Base-by-base conservation (phyloP, 2,113 vertebrate genomes). In the Uropsilus gracilis region DNA sequence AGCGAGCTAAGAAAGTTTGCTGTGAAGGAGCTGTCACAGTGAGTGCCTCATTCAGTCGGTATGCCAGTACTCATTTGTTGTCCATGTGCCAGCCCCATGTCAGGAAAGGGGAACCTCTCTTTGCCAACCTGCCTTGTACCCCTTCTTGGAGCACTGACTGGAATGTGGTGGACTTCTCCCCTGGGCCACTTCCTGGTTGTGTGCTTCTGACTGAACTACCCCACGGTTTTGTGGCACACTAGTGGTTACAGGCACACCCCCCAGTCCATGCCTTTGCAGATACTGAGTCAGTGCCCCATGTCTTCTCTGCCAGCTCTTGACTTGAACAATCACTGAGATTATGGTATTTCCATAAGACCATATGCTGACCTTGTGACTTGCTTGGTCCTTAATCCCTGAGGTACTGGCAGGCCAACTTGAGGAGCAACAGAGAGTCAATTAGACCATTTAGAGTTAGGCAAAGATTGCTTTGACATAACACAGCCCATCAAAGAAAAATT, bases 21-120 rank as follows among this genome's bases (percentile, higher is more conserved):
- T 53, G n/a, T n/a, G n/a, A n/a, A n/a, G n/a, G n/a, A n/a, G n/a
- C n/a, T n/a, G 3, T 37, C 48, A 81, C 5, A 12, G 4, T 24
- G 34, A 83, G 42, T 2, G 5, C 39, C 28, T 72, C 30, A 0
- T 32, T 2, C 14, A 42, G 46, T 42, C 1, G 0, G 16, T 1
- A 1, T 32, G 1, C 13, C 32, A 11, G 24, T 30, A 6, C 6
- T 61, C 57, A 12, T 53, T n/a, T 10, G 8, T 9, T 20, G 7
- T 48, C 5, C 2, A 1, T 24, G 7, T 26, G 3, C 13, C n/a
- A 16, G 7, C 2, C 30, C 6, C 20, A 0, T 5, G 28, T 28
- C 22, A 32, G 46, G 53, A 32, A 46, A 26, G 68, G n/a, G 30
- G 64, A 4, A 18, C 37, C 16, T 22, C 17, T 34, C 32, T 50